Evolutionary conservation across 2,797 vertebrate species (phyloP).

Genomic region (Sylvia borin): DNA sequence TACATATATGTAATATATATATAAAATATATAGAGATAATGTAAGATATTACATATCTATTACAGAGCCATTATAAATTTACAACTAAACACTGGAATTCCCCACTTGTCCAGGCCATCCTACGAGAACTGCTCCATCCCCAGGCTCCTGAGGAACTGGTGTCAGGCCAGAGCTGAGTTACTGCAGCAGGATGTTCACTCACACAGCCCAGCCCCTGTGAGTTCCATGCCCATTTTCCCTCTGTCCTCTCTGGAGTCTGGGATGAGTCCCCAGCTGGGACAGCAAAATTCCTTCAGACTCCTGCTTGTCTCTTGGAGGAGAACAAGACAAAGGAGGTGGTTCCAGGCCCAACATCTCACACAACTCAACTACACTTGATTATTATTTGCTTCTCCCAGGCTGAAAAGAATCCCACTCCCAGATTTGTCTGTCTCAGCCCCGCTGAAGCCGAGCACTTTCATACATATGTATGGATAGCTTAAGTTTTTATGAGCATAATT

Average conservation of each 20-base stretch:
- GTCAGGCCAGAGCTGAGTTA: background rate
- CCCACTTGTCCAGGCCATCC: background rate
- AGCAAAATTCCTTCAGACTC: background rate
- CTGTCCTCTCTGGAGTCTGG: background rate
- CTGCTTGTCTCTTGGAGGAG: slow-evolving; percentile 1
- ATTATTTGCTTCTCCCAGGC: slow-evolving; percentile 56
- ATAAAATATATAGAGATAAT: too few relatives aligned
- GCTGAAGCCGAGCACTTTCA: slow-evolving; percentile 69
- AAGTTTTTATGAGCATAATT: slow-evolving; percentile 80
- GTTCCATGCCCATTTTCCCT: background rate
- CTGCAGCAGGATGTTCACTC: background rate
- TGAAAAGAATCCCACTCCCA: slow-evolving; percentile 64
- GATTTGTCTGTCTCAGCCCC: slow-evolving; percentile 65
- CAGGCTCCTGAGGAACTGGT: background rate
- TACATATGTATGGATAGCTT: slow-evolving; percentile 77
- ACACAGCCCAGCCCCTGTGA: background rate
- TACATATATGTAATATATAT: too few relatives aligned
- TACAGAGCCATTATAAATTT: background rate
- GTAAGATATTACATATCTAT: background rate
- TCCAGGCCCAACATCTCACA: slow-evolving; percentile 35
- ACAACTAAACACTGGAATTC: background rate
- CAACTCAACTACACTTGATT: slow-evolving; percentile 66
- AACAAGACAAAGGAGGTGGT: slow-evolving; percentile 34
- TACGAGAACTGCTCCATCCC: background rate
- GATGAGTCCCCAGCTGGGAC: background rate